Evolutionary conservation across 2,797 vertebrate genomes (phyloP).

Genomic region (Silurus lanzhouensis): DNA sequence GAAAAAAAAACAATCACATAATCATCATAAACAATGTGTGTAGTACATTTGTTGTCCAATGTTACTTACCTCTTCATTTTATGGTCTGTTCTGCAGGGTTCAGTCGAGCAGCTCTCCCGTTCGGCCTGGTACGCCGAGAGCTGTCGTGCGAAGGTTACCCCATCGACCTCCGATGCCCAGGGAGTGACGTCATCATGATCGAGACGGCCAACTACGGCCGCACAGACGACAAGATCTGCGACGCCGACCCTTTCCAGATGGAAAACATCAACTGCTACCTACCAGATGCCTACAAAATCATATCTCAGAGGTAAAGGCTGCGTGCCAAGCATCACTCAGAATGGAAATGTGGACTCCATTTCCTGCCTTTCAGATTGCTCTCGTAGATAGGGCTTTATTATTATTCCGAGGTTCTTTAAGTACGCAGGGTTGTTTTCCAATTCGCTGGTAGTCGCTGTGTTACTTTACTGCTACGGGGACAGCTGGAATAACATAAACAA

Average conservation of each 20-base stretch:
- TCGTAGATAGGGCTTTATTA: constrained; percentile 35
- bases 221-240: constrained; percentile 98
- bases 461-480: constrained; percentile 19
- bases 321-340: constrained; percentile 43
- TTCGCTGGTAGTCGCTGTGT: constrained; percentile 11
- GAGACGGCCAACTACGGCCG: constrained; percentile 98
- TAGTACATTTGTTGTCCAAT: too few relatives aligned
- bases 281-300: constrained; percentile 98
- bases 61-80: background rate
- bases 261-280: constrained; percentile 99
- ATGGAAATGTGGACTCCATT: constrained; percentile 53
- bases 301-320: constrained; percentile 92
- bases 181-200: constrained; percentile 99
- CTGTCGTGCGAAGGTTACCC: constrained; percentile 97
- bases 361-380: constrained; percentile 36
- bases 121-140: constrained; percentile 94
- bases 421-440: background rate
- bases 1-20: too few relatives aligned
- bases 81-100: constrained; percentile 76
- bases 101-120: constrained; percentile 92
- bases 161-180: constrained; percentile 96
- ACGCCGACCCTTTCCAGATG: constrained; percentile 99
- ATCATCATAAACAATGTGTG: background rate
- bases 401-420: constrained; percentile 30
- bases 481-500: constrained; percentile 39